Base-by-base conservation (phyloP, 1,140 invertebrate species). In the Drosophila tristis region DNA sequence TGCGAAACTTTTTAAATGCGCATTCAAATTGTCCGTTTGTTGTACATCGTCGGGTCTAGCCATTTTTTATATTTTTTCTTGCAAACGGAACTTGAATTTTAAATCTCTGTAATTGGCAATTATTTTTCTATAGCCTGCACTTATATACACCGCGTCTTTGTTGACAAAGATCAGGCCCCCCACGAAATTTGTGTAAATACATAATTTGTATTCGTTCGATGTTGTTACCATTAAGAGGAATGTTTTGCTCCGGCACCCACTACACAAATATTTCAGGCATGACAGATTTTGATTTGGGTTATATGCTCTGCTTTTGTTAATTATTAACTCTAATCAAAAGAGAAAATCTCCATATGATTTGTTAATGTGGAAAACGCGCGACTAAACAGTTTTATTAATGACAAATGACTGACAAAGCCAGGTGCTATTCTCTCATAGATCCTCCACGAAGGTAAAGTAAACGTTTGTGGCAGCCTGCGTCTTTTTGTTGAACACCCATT, bases 361-460 rank as follows among this genome's bases (percentile, higher is more conserved):
- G 35, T 13, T 39, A 39, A 39, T 39, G 35, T 39, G 9, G 35
- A 39, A 39, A 39, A 39, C 35, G 35, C 11, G 35, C 11, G 5
- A 13, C 35, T 16, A 9, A 35, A 39, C 8, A 15, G 11, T 39
- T 49, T 49, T 70, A 25, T 70, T 44, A 26, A 43, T 11, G 11
- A 3, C 23, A 25, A 25, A 25, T 25, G 23, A 5, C 35, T 39
- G 4, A 5, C 11, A 13, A 5, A 3, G 35, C 35, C 35, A 39
- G 11, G 35, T 39, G 11, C 4, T 39, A 13, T n/a, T 45, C 45
- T 16, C 20, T 42, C n/a, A 57, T 0, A 79, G 55, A 56, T 80
- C 78, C 45, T 80, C 65, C 2, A 62, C 65, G 47, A 72, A 80
- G 2, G 56, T 56, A 5, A 80, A 81, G 47, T 76, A 80, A 7